These are phyloP conservation scores for Halichondria panicea DNA, from an alignment of 37 sponge, comb jelly and placozoan genomes.

Conservation along the genomic window DNA sequence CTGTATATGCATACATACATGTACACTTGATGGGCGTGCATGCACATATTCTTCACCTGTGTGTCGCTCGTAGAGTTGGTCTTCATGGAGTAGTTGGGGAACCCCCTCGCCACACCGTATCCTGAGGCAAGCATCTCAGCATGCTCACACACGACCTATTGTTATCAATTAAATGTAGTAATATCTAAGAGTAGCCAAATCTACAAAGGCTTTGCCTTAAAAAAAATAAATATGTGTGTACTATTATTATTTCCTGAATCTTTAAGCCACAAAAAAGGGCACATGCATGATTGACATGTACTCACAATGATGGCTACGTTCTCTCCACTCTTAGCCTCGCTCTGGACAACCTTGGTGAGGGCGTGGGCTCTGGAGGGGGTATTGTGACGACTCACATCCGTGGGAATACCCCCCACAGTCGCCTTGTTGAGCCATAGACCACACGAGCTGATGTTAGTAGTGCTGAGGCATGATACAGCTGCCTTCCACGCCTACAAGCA, in stretches of 20 bases:
- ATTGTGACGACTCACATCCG: slow-evolving; percentile 78
- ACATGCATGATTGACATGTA: no score
- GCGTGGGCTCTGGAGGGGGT: slow-evolving; percentile 81
- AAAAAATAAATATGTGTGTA: not conserved
- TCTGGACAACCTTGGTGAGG: slow-evolving; percentile 62
- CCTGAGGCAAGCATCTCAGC: slow-evolving; percentile 77
- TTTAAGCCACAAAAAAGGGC: no score
- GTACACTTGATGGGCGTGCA: no score
- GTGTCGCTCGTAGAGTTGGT: not conserved
- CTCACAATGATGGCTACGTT: slow-evolving; percentile 64
- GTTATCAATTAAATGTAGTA: not conserved
- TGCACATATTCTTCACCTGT: no score
- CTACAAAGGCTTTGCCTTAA: no score
- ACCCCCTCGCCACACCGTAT: slow-evolving; percentile 80
- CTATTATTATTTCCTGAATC: not conserved
- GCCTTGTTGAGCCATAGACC: slow-evolving; percentile 79
- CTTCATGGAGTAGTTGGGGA: slow-evolving; percentile 76
- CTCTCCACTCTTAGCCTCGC: slow-evolving; percentile 26
- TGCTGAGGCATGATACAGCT: slow-evolving; percentile 46
- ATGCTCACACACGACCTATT: slow-evolving; percentile 78
- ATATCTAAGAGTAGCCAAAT: no score
- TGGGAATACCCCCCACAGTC: slow-evolving; percentile 71
- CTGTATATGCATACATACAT: no score
- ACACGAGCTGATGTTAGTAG: slow-evolving; percentile 37
- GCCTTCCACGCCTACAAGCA: slow-evolving; percentile 66